phyloP scores from a whole-genome alignment of 2,797 vertebrate species.

The Danio albolineatus region DNA sequence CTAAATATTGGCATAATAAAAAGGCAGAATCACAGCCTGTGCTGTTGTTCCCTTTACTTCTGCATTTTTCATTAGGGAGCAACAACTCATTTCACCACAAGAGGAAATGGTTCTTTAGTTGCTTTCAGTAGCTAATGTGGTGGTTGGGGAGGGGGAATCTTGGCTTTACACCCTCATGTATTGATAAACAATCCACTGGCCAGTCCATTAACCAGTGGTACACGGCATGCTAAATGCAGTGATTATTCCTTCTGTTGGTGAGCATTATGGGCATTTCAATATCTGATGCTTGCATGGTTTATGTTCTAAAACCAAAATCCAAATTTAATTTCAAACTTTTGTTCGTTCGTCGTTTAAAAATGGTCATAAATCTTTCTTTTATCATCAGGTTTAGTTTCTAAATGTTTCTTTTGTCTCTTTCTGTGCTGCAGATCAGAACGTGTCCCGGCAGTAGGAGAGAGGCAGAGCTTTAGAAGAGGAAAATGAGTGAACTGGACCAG shows the following conservation, averaged over 20 bases:
- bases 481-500: constrained; percentile 99
- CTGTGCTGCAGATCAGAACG: constrained; percentile 81
- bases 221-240: not conserved
- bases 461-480: constrained; percentile 84
- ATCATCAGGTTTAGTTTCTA: not conserved
- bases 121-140: constrained; percentile 36
- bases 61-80: constrained; percentile 43
- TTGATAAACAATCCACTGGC: constrained; percentile 14
- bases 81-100: constrained; percentile 26
- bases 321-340: not conserved
- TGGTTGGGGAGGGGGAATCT: not conserved
- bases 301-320: not conserved
- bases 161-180: constrained; percentile 12
- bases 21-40: not conserved
- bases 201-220: not conserved
- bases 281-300: not conserved
- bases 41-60: constrained; percentile 36
- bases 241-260: not conserved
- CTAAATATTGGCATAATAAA: not conserved
- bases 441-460: constrained; percentile 85
- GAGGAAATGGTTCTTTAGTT: constrained; percentile 40
- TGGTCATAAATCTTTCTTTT: constrained; percentile 20
- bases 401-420: constrained; percentile 22
- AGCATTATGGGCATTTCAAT: not conserved
- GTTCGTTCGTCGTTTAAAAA: not conserved